These are phyloP conservation scores for Prionailurus bengalensis DNA, from an alignment of 2,113 vertebrate species.

Conservation along the genomic window DNA sequence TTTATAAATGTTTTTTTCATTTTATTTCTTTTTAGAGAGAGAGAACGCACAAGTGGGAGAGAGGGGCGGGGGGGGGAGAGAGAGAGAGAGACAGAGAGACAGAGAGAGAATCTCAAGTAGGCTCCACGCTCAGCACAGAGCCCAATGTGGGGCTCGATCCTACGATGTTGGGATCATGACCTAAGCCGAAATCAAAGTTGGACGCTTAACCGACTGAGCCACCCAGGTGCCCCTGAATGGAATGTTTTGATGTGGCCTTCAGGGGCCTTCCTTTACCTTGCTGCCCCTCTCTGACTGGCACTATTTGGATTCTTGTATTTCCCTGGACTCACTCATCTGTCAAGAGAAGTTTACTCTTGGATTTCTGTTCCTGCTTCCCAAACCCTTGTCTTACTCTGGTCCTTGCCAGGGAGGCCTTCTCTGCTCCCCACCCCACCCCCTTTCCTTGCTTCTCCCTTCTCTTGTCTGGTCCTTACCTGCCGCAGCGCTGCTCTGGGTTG, in stretches of 20 bases:
- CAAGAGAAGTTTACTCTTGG: neutral
- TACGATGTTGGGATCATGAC: too few species aligned
- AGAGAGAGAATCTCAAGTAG: too few species aligned
- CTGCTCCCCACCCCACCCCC: accelerated
- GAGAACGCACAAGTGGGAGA: too few species aligned
- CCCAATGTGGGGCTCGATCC: too few species aligned
- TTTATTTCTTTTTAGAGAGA: too few species aligned
- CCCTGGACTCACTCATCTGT: neutral
- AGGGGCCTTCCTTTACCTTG: neutral
- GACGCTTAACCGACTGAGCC: too few species aligned
- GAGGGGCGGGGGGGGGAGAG: too few species aligned
- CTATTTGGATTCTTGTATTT: neutral
- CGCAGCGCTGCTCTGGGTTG: neutral
- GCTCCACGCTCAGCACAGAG: too few species aligned
- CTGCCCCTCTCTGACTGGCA: neutral
- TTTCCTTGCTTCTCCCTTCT: neutral
- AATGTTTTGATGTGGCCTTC: neutral
- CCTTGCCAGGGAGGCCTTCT: neutral
- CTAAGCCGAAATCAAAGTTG: too few species aligned
- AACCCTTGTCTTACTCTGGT: neutral
- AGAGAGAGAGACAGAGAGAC: too few species aligned
- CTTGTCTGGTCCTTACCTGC: neutral
- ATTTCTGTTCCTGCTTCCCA: neutral
- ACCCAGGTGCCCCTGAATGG: too few species aligned
- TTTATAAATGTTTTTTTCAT: too few species aligned